Evolutionary conservation across 92 coral and sea anemone genomes (phyloP).

Genomic region (Pocillopora grandis): DNA sequence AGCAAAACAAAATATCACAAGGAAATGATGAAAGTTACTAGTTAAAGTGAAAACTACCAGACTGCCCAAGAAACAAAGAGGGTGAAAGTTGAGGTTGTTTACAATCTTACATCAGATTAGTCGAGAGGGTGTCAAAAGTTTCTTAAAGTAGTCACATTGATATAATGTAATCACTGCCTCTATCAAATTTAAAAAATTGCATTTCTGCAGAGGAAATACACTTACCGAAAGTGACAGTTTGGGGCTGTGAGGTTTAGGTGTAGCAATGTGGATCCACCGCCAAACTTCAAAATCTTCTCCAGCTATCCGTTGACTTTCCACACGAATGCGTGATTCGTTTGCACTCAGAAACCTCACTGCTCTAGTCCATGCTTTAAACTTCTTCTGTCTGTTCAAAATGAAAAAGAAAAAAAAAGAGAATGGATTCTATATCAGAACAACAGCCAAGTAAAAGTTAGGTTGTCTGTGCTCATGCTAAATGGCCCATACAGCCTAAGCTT

Average conservation of each 20-base stretch:
- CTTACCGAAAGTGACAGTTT: slow-evolving; percentile 77
- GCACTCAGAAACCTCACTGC: slow-evolving; percentile 97
- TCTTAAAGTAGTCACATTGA: no score
- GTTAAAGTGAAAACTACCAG: no score
- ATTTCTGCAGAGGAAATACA: background rate
- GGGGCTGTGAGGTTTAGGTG: slow-evolving; percentile 71
- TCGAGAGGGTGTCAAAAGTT: no score
- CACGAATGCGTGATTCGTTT: slow-evolving; percentile 95
- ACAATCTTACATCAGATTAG: no score
- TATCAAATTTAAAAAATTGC: background rate
- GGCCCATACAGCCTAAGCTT: no score
- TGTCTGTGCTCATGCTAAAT: no score
- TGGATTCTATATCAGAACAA: no score
- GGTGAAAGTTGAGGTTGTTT: background rate
- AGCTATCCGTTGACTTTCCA: slow-evolving; percentile 97
- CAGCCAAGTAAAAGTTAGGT: no score
- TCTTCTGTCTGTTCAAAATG: slow-evolving; percentile 60
- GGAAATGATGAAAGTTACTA: no score
- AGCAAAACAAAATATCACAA: no score
- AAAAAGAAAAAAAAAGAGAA: no score
- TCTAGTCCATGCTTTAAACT: slow-evolving; percentile 77
- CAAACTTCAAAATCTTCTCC: slow-evolving; percentile 99
- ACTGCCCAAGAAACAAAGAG: background rate
- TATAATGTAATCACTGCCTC: no score
- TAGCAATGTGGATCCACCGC: slow-evolving; percentile 88